Evolutionary conservation across 1,140 invertebrate genomes (phyloP).

Genomic region (Mesaphorura yosii): DNA sequence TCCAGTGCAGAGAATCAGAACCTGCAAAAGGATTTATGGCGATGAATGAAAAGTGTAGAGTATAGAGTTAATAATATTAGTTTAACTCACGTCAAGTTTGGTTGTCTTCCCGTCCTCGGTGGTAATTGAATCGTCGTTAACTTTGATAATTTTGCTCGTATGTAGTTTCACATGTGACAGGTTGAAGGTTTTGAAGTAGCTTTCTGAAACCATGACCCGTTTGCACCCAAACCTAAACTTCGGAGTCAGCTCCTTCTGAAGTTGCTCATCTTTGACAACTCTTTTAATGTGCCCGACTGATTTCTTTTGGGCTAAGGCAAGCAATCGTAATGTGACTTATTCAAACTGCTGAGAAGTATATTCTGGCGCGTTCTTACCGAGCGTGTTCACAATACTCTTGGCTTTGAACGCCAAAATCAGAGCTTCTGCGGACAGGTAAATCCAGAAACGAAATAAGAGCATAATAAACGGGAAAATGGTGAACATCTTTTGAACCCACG

Average conservation of each 20-base stretch:
- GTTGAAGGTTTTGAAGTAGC: constrained; percentile 1
- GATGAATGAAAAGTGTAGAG: background rate
- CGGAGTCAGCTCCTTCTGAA: background rate
- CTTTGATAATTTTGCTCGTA: background rate
- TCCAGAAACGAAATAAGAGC: background rate
- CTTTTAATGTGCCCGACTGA: too few relatives aligned
- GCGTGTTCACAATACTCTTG: background rate
- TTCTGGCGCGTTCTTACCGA: too few relatives aligned
- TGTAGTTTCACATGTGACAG: constrained; percentile 4
- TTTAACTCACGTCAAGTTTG: constrained; percentile 4
- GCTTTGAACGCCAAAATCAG: background rate
- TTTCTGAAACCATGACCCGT: constrained; percentile 1
- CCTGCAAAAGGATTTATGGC: background rate
- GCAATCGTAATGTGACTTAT: too few relatives aligned
- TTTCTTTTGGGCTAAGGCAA: too few relatives aligned
- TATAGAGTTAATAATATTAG: background rate
- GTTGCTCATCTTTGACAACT: background rate
- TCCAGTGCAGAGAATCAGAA: constrained; percentile 14
- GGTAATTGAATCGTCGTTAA: background rate
- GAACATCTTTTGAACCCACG: background rate
- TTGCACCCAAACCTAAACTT: constrained; percentile 13
- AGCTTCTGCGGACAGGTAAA: constrained; percentile 6
- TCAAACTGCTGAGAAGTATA: too few relatives aligned
- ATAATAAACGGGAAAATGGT: constrained; percentile 3
- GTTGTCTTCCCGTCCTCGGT: constrained; percentile 2